phyloP scores from a whole-genome alignment of 1,140 invertebrate genomes.

The Carcinoscorpius rotundicauda region DNA sequence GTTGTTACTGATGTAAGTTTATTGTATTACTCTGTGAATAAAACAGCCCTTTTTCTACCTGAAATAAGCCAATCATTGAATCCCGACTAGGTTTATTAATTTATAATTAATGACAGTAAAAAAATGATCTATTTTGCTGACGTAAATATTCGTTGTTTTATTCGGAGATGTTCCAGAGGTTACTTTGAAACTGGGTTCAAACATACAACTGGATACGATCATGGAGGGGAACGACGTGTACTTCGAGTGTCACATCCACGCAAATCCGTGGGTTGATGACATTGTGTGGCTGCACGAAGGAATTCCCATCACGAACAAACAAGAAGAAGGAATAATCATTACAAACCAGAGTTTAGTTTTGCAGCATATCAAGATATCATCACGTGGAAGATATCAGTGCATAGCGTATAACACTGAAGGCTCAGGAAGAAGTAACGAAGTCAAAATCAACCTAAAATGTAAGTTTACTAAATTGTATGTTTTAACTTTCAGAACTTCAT shows the following conservation, averaged over 20 bases:
- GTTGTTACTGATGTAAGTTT: too few relatives aligned
- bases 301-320: slow-evolving; percentile 12
- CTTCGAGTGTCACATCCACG: slow-evolving; percentile 75
- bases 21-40: too few relatives aligned
- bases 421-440: slow-evolving; percentile 66
- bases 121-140: too few relatives aligned
- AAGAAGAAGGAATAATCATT: slow-evolving; percentile 55
- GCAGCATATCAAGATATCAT: slow-evolving; percentile 27
- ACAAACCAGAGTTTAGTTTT: slow-evolving; percentile 51
- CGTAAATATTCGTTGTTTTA: too few relatives aligned
- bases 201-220: slow-evolving; percentile 28
- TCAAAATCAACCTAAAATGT: slow-evolving; percentile 77
- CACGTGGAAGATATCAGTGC: slow-evolving; percentile 53
- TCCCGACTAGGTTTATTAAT: too few relatives aligned
- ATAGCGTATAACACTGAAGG: slow-evolving; percentile 79
- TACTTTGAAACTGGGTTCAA: slow-evolving; percentile 13
- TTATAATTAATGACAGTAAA: too few relatives aligned
- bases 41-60: too few relatives aligned
- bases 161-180: slow-evolving; percentile 17
- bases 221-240: slow-evolving; percentile 65
- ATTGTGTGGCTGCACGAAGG: slow-evolving; percentile 67
- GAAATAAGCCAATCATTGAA: too few relatives aligned
- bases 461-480: slow-evolving; percentile 33
- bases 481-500: too few relatives aligned
- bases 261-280: slow-evolving; percentile 66